Evolutionary conservation across 2,113 vertebrate genomes (phyloP).

Genomic region (Notarius quadriscutis): DNA sequence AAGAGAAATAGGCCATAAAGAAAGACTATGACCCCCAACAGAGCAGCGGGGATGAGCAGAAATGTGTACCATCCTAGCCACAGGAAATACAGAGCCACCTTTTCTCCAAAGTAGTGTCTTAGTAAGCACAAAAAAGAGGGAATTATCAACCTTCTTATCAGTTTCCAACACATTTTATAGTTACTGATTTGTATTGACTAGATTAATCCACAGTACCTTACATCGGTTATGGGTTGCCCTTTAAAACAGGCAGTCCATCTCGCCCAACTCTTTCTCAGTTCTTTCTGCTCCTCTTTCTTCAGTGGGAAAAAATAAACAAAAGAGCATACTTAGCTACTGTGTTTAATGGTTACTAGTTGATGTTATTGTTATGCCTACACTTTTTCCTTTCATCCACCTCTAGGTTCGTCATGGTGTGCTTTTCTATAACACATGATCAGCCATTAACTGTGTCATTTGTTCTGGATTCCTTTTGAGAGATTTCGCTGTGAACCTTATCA

Average conservation of each 20-base stretch:
- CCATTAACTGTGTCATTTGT: neutral
- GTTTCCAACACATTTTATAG: constrained; percentile 39
- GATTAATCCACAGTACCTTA: constrained; percentile 66
- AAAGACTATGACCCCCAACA: constrained; percentile 74
- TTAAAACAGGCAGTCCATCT: constrained; percentile 76
- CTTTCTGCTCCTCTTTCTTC: constrained; percentile 73
- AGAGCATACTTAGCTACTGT: neutral
- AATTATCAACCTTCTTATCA: constrained; percentile 39
- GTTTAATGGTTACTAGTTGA: neutral
- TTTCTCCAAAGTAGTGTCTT: constrained; percentile 94
- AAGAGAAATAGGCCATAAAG: constrained; percentile 80
- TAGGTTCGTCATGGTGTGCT: neutral
- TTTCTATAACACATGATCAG: neutral
- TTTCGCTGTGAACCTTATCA: neutral
- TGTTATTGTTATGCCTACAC: neutral
- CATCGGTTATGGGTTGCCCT: constrained; percentile 73
- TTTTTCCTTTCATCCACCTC: neutral
- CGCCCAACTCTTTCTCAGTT: constrained; percentile 72
- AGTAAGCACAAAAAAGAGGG: constrained; percentile 11
- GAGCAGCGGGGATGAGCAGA: constrained; percentile 77
- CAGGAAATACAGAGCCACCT: constrained; percentile 89
- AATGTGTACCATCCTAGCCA: constrained; percentile 93
- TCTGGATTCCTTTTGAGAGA: neutral
- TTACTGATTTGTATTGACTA: neutral
- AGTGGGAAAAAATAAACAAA: constrained; percentile 1